Evolutionary conservation across 1,140 invertebrate genomes (phyloP).

Genomic region (Nixonia krombeini): DNA sequence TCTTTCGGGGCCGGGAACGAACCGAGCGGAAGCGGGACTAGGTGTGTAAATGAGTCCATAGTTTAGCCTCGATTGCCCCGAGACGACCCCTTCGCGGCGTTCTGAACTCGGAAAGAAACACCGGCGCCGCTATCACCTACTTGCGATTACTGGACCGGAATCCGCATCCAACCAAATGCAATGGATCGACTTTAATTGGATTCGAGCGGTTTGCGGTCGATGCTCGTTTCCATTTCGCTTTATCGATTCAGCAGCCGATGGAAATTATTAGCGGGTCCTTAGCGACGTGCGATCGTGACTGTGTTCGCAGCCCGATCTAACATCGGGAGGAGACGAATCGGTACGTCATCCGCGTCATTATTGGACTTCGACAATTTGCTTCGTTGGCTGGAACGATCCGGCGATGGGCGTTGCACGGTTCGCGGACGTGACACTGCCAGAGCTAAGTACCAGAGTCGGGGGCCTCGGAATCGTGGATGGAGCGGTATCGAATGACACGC

Average conservation of each 20-base stretch:
- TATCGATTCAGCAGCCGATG: conserved; percentile 7
- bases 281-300: too few species aligned
- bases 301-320: too few species aligned
- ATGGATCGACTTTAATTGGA: conserved; percentile 47
- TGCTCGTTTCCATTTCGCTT: conserved; percentile 9
- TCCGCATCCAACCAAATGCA: conserved; percentile 32
- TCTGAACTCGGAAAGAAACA: conserved; percentile 16
- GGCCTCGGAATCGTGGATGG: conserved; percentile 40
- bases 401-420: conserved; percentile 55
- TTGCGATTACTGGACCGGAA: conserved; percentile 36
- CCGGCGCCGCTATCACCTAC: conserved; percentile 22
- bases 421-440: conserved; percentile 53
- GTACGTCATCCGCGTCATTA: conserved; percentile 24
- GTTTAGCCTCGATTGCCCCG: conserved; percentile 65
- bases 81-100: conserved; percentile 42
- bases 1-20: conserved; percentile 44
- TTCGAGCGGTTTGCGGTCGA: too few species aligned
- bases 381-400: conserved; percentile 64
- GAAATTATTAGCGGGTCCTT: too few species aligned
- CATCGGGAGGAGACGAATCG: background rate
- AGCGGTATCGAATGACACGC: conserved; percentile 68
- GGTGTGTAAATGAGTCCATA: conserved; percentile 69
- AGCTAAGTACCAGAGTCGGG: conserved; percentile 43
- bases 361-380: conserved; percentile 59
- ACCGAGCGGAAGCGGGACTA: conserved; percentile 55